Evolutionary conservation across 2,113 vertebrate genomes (phyloP).

Genomic region (Dicerorhinus sumatrensis): DNA sequence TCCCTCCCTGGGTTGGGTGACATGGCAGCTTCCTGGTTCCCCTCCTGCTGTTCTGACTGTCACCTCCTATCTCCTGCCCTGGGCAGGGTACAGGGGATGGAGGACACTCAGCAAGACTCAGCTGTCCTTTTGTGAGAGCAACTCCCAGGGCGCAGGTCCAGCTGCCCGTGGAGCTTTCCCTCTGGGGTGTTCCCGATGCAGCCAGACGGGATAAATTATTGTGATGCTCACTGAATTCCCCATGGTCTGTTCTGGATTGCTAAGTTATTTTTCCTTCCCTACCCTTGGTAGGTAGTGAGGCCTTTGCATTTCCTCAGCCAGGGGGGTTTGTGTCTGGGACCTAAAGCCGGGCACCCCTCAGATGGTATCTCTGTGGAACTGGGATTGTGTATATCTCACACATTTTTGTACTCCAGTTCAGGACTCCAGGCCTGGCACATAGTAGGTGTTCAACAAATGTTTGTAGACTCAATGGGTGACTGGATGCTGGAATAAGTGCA

Average conservation of each 20-base stretch:
- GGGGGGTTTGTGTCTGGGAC: background rate
- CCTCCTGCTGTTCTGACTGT: background rate
- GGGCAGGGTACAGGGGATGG: background rate
- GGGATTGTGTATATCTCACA: accelerated
- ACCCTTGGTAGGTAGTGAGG: background rate
- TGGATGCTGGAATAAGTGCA: background rate
- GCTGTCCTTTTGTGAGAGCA: background rate
- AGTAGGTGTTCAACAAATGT: background rate
- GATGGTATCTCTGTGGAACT: accelerated
- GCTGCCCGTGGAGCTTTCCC: accelerated
- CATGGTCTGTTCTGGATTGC: accelerated
- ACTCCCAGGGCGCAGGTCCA: accelerated
- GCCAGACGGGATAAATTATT: accelerated
- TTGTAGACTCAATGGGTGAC: background rate
- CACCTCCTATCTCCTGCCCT: background rate
- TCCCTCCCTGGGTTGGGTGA: background rate
- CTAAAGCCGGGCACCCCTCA: background rate
- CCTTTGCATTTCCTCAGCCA: accelerated
- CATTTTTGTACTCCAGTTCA: background rate
- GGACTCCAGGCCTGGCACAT: background rate
- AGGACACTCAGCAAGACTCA: background rate
- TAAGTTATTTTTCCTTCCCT: accelerated
- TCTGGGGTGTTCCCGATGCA: too few relatives aligned
- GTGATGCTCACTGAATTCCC: accelerated
- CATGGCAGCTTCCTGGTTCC: accelerated